phyloP scores from a whole-genome alignment of 2,888 invertebrate species.

The Acleris literana region DNA sequence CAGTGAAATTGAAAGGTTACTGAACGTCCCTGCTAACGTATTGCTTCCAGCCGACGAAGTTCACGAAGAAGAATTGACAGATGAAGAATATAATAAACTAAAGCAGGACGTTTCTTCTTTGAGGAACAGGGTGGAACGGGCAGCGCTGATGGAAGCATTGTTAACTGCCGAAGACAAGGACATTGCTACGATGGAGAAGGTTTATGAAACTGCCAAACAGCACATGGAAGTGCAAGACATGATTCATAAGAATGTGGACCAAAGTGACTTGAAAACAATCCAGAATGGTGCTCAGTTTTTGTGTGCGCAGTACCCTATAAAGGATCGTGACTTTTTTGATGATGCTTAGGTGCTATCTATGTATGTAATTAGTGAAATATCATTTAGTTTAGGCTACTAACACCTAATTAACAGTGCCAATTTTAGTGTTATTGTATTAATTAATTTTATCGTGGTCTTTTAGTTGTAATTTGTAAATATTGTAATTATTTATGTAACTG shows the following conservation, averaged over 20 bases:
- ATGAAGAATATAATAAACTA: constrained; percentile 64
- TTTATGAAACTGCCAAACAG: constrained; percentile 70
- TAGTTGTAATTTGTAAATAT: constrained; percentile 22
- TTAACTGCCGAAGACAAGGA: constrained; percentile 70
- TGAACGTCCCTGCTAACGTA: constrained; percentile 69
- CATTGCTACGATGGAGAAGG: constrained; percentile 61
- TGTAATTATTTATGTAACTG: not conserved
- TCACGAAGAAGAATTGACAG: constrained; percentile 62
- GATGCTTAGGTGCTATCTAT: constrained; percentile 15
- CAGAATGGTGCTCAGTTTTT: constrained; percentile 62
- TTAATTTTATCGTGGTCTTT: constrained; percentile 1
- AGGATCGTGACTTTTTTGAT: constrained; percentile 46
- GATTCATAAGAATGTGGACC: constrained; percentile 56
- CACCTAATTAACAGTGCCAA: not conserved
- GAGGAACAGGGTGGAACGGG: constrained; percentile 65
- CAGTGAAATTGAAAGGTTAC: constrained; percentile 65
- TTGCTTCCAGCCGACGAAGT: constrained; percentile 71
- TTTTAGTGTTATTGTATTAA: not conserved
- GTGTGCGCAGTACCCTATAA: constrained; percentile 62
- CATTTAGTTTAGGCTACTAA: not conserved
- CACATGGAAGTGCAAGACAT: constrained; percentile 71
- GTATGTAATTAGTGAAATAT: constrained; percentile 4
- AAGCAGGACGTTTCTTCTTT: constrained; percentile 65
- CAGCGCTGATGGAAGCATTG: constrained; percentile 70
- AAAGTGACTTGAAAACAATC: constrained; percentile 53